Evolutionary conservation across 2,797 vertebrate genomes (phyloP), one percentile per base, ranked within the genome.

Genomic region (Pampus argenteus): DNA sequence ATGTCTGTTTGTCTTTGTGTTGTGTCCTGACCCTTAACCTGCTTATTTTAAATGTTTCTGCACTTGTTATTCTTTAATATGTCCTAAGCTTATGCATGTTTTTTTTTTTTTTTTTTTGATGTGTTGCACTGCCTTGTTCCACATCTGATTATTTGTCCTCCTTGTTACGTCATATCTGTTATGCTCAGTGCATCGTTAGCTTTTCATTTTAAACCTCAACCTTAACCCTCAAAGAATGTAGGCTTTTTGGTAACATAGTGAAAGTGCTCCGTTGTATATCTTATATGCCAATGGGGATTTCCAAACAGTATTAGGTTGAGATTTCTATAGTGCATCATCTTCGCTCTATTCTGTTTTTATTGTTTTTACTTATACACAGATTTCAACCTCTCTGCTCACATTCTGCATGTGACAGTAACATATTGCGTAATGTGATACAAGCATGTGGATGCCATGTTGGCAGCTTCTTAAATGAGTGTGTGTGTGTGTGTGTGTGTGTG

Each of bases 41-140:
- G 74, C 70, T 76, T 73, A 76, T 81, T 66, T 73, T 42, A 31
- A 62, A 64, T 25, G 18, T 20, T 42, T 44, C 67, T 15, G 13
- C 31, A 2, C 68, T 72, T 81, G 78, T 74, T 82, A 26, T 83
- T 80, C 42, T 85, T 81, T 71, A 71, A 78, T 86, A 78, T 61
- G 22, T 54, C 59, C 52, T 38, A 1, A 20, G 31, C 54, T 52
- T 18, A 38, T 34, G 29, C 9, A 1, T 26, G 23, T 34, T 56
- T 50, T n/a, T n/a, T n/a, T n/a, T n/a, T n/a, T n/a, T n/a, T n/a
- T n/a, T n/a, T n/a, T n/a, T 61, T 29, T 50, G n/a, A 57, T 15
- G n/a, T 44, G 47, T 45, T 52, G 66, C 8, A 22, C 9, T 2
- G 13, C 48, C 34, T 34, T 17, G 14, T 50, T 60, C 49, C 20